These are phyloP conservation scores for Leptinotarsa haldemani DNA, from an alignment of 2,888 invertebrate species.

Conservation along the genomic window DNA sequence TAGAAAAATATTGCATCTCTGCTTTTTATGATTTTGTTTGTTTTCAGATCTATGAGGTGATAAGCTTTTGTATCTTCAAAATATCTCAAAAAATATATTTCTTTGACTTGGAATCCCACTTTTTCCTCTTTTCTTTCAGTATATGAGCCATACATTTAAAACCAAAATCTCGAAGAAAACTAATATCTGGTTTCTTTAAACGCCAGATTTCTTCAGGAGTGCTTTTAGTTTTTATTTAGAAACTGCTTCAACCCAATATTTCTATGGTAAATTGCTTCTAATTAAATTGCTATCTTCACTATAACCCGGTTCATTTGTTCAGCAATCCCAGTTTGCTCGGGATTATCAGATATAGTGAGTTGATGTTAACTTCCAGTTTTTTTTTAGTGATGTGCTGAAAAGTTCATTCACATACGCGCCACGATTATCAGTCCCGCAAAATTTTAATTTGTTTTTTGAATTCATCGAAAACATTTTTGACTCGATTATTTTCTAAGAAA, in stretches of 20 bases:
- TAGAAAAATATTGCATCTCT: too few relatives aligned
- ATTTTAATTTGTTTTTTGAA: slow-evolving; percentile 50
- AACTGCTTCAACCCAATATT: slow-evolving; percentile 36
- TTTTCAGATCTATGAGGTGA: slow-evolving; percentile 3
- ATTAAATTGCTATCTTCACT: slow-evolving; percentile 39
- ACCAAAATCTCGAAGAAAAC: slow-evolving; percentile 46
- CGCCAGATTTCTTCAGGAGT: slow-evolving; percentile 37
- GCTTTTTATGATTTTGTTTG: background rate
- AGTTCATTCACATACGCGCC: slow-evolving; percentile 2
- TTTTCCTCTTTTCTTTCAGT: slow-evolving; percentile 30
- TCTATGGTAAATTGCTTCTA: background rate
- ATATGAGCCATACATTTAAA: slow-evolving; percentile 38
- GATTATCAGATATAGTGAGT: slow-evolving; percentile 45
- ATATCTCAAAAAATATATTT: slow-evolving; percentile 14
- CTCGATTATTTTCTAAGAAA: slow-evolving; percentile 40
- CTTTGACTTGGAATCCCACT: slow-evolving; percentile 23
- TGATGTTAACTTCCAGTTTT: slow-evolving; percentile 48
- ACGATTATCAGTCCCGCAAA: slow-evolving; percentile 38
- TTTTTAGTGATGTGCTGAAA: slow-evolving; percentile 32
- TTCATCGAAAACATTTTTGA: slow-evolving; percentile 13
- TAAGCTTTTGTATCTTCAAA: slow-evolving; percentile 9
- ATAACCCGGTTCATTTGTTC: slow-evolving; percentile 41
- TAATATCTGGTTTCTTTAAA: slow-evolving; percentile 40
- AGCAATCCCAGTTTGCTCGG: slow-evolving; percentile 50
- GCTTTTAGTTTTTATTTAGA: slow-evolving; percentile 19